Base-by-base conservation (phyloP, 2,888 invertebrate genomes). In the Alsophila aescularia region DNA sequence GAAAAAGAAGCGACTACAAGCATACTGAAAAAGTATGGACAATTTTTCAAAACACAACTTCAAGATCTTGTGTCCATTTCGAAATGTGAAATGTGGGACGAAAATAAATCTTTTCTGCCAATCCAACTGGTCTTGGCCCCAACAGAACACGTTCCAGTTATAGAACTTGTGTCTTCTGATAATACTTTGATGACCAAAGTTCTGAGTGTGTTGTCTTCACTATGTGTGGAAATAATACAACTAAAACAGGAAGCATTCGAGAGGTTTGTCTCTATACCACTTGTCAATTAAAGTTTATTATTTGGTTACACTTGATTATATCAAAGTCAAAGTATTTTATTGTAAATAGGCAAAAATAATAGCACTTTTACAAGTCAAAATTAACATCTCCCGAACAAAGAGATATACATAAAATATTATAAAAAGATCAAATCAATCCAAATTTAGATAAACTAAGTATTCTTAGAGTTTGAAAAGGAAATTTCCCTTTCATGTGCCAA, bases 111-210 rank as follows among this genome's bases (percentile, higher is more conserved):
- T 18, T 89, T 76, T 68, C 69, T 77, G 44, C 87, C 88, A 0
- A 79, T 90, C 61, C 81, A 86, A 78, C 75, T 88, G 34, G 63
- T 67, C 27, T 78, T 87, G 72, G 69, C 68, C 35, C 92, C 94
- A 1, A 90, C 83, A 63, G 96, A 97, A 83, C 92, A 93, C 62
- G 89, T 94, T 10, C 90, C 93, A 3, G 80, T 96, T 27, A 85
- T 95, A 27, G 94, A 95, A 63, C 81, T 98, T 57, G 94, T 96
- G 9, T 94, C 96, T 63, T 96, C 96, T 16, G 97, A 98, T 82
- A 97, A 97, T 76, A 96, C 95, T 75, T 88, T 95, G 42, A 92
- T 98, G 69, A 95, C 95, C 29, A 95, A 96, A 86, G 93, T 97
- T 39, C 87, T 98, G 7, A 94, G 95, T 35, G 96, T 96, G 0